Conservation (phyloP, 1,140 invertebrate genomes). For the Calycopis cecrops region DNA sequence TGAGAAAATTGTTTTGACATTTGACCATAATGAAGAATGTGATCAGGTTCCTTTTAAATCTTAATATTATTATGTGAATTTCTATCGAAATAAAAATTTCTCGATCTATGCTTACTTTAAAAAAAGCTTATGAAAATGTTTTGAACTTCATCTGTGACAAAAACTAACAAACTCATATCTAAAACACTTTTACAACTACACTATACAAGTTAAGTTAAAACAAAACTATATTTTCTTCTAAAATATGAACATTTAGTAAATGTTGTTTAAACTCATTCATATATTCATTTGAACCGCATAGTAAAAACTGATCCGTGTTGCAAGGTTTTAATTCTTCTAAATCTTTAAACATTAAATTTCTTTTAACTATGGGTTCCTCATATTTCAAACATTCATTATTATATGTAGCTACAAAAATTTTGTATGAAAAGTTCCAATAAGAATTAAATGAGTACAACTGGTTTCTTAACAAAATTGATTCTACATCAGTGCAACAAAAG, state of each 20-base stretch:
- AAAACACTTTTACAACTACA: no score
- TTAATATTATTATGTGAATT: no score
- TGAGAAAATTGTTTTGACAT: no score
- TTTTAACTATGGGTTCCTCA: slow-evolving; percentile 47
- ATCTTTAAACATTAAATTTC: slow-evolving; percentile 34
- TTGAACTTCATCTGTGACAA: no score
- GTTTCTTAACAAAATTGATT: slow-evolving; percentile 76
- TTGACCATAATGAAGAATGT: no score
- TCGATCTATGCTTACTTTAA: no score
- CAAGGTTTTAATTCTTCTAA: slow-evolving; percentile 32
- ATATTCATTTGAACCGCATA: slow-evolving; percentile 57
- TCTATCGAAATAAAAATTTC: no score
- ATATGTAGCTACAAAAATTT: slow-evolving; percentile 73
- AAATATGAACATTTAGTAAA: slow-evolving; percentile 28
- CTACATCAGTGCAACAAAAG: slow-evolving; percentile 74
- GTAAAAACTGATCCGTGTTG: slow-evolving; percentile 41
- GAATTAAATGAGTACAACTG: slow-evolving; percentile 73
- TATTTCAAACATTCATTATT: slow-evolving; percentile 37
- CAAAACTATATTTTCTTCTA: slow-evolving; percentile 34
- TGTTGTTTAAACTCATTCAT: slow-evolving; percentile 36
- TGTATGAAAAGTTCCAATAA: slow-evolving; percentile 82
- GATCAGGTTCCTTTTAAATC: no score
- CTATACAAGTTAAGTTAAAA: no score
- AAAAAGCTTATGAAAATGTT: no score
- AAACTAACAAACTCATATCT: no score